Evolutionary conservation across 2,113 vertebrate species (phyloP).

Genomic region (Lophius piscatorius): DNA sequence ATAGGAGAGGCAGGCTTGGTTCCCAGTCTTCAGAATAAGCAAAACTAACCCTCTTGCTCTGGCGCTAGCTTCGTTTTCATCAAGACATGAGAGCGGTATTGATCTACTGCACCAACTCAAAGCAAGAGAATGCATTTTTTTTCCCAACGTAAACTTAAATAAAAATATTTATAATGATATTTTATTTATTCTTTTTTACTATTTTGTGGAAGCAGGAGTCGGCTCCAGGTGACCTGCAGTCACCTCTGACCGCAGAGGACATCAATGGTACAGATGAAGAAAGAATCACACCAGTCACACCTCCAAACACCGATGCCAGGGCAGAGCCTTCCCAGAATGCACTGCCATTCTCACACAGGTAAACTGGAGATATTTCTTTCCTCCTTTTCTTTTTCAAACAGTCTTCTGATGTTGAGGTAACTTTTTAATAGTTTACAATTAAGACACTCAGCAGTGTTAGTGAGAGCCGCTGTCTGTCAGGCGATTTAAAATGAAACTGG

Average conservation of each 20-base stretch:
- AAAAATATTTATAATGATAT: not conserved
- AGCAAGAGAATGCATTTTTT: not conserved
- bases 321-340: slow-evolving; percentile 90
- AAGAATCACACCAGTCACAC: slow-evolving; percentile 80
- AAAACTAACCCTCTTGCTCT: slow-evolving; percentile 8
- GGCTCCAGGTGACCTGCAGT: slow-evolving; percentile 88
- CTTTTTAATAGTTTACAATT: no score
- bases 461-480: not conserved
- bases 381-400: no score
- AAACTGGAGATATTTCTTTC: no score
- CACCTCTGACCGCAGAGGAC: slow-evolving; percentile 90
- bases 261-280: slow-evolving; percentile 96
- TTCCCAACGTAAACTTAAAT: not conserved
- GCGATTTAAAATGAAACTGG: slow-evolving; percentile 37
- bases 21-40: slow-evolving; percentile 6
- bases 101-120: not conserved
- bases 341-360: slow-evolving; percentile 94
- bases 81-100: not conserved
- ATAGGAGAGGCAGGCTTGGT: no score
- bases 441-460: not conserved
- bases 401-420: no score
- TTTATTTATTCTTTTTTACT: no score
- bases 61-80: not conserved
- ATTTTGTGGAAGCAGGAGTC: slow-evolving; percentile 83
- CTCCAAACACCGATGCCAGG: slow-evolving; percentile 86